Base-by-base conservation (phyloP, 2,888 invertebrate species). In the Watsonalla binaria region DNA sequence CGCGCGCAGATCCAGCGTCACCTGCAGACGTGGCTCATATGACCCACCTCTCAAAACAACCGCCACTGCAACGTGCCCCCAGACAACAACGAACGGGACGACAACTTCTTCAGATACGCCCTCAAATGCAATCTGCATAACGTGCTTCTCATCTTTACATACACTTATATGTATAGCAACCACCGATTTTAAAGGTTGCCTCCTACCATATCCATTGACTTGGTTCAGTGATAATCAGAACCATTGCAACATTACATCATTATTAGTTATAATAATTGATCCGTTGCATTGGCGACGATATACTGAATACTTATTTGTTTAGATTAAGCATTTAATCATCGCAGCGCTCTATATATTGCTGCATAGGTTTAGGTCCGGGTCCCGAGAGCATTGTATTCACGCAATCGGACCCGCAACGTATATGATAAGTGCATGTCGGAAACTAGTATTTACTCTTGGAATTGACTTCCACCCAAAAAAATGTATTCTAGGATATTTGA, bases 1-100 rank as follows among this genome's bases (percentile, higher is more conserved):
- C 92, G 97, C 54, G 78, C 92, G 37, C 82, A 93, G 75, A 93
- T 96, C 65, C 85, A 87, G 39, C 70, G 89, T 53, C 84, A 92
- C 33, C 92, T 96, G 51, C 87, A 81, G 6, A 68, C 87, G 8
- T 95, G 95, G 95, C 60, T 49, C 15, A 42, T 42, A 11, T 42
- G 42, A 42, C 42, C 42, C 8, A 11, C 8, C 2, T 8, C 42
- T 5, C 8, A 11, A 4, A 42, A 42, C 42, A 42, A 42, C 42
- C 8, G 11, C 5, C 42, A 42, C 11, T 42, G 42, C 42, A 42
- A 42, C 11, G 11, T 42, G 5, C 42, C 42, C 42, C 11, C 5
- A 8, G 42, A 42, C 42, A 8, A 5, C 5, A 11, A 5, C 42
- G 5, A 5, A 8, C 11, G 9, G 9, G 11, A 42, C 8, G 42